Evolutionary conservation across 2,797 vertebrate genomes (phyloP), one percentile per base, ranked within the genome.

Genomic region (Lithobates pipiens): DNA sequence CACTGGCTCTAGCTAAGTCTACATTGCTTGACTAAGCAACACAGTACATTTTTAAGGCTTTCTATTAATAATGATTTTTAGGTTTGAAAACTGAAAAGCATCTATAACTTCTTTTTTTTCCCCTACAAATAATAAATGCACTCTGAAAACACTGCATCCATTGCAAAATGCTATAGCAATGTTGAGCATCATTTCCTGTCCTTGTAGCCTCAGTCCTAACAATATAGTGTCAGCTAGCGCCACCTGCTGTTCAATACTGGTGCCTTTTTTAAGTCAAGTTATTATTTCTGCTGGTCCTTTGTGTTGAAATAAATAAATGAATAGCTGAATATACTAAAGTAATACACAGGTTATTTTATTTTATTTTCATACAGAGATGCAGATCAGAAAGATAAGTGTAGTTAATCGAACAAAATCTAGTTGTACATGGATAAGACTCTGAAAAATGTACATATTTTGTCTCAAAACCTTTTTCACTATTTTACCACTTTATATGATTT

Each of bases 221-320:
- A 3, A 71, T 18, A 32, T 61, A 29, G 29, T 39, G 46, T 61
- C 32, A 25, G 11, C 32, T 61, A 32, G 68, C 21, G 44, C 78
- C 78, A 61, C 46, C 78, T 80, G 78, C 78, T 80, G 78, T 80
- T 36, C 10, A 15, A 10, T 39, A 39, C 21, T 57, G 15, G 34
- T 25, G n/a, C n/a, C 11, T 15, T 61, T 61, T 61, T n/a, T 23
- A 18, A 65, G 23, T 25, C 10, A 25, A 23, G 21, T 23, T 21
- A 25, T 65, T 1, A 11, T 3, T n/a, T 61, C 61, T 65, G 2
- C n/a, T 25, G n/a, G 61, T 65, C 3, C 61, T 61, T 61, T 65
- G 2, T 10, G 15, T 18, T 54, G 50, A 54, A 54, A 54, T 54
- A 54, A 54, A 54, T 54, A 54, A 54, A 18, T 54, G 15, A 3